Conservation (phyloP, 2,113 vertebrate genomes). For the Psilopsiagon aymara region DNA sequence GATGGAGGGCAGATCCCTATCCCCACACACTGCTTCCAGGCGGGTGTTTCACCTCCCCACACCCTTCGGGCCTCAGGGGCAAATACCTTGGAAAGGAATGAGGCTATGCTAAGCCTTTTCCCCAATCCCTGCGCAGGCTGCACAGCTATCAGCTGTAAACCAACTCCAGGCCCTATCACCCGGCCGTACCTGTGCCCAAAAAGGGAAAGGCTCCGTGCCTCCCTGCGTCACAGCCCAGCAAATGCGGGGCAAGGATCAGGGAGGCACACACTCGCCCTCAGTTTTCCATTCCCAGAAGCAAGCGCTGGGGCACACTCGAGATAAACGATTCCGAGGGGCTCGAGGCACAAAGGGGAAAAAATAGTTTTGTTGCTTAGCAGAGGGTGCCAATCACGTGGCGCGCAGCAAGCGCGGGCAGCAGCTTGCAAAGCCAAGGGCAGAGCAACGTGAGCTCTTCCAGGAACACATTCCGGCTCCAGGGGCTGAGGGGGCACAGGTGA, state of each 20-base stretch:
- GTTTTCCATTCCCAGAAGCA: slow-evolving; percentile 14
- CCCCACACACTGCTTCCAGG: not conserved
- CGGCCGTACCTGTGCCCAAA: not conserved
- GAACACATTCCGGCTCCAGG: not conserved
- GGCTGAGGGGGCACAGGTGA: fast-evolving
- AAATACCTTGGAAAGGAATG: not conserved
- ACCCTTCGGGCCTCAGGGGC: not conserved
- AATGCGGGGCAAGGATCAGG: slow-evolving; percentile 6
- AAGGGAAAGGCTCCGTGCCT: not conserved
- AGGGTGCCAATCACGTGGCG: not conserved
- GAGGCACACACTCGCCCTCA: fast-evolving
- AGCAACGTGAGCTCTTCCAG: not conserved
- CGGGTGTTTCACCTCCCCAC: not conserved
- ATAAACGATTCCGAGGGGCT: slow-evolving; percentile 40
- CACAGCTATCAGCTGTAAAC: not conserved
- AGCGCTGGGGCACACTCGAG: not conserved
- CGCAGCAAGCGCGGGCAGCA: fast-evolving
- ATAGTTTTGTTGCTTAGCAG: not conserved
- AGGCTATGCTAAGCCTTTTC: not conserved
- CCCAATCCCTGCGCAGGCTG: not conserved
- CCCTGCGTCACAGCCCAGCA: not conserved
- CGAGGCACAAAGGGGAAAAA: slow-evolving; percentile 31
- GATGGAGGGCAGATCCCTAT: not conserved
- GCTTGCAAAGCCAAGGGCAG: not conserved
- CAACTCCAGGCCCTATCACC: not conserved